Base-by-base conservation (phyloP, 2,888 invertebrate genomes). In the Fragum fragum region DNA sequence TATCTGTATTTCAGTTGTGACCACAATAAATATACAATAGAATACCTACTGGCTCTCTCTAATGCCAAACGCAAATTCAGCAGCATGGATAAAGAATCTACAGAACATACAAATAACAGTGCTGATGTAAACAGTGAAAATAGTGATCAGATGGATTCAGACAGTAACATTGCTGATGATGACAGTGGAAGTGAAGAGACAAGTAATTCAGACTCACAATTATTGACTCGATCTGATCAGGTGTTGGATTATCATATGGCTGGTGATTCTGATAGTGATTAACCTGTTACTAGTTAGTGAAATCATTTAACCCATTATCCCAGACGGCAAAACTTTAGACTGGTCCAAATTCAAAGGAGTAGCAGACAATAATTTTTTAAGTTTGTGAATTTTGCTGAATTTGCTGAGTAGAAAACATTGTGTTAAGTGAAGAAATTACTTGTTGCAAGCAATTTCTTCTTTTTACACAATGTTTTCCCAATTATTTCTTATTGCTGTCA, bases 21-120 rank as follows among this genome's bases (percentile, higher is more conserved):
- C 93, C 97, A 97, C 94, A 98, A 98, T 94, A 97, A 97, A 92
- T 98, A 97, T 93, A 97, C 97, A 0, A 95, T 97, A 85, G 96
- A 96, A 61, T 97, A 97, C 87, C 95, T 98, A 2, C 23, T 93
- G n/a, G 86, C 92, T 5, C 76, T 93, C 73, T 88, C 88, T 3
- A 76, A 89, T n/a, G 74, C 89, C 29, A 93, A 92, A 79, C 82
- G 89, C 76, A 92, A 92, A 71, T 79, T 70, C 52, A 21, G 14
- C 23, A 61, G 52, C 5, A 11, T 29, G 26, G 53, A 29, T n/a
- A 47, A 21, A 21, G 76, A 72, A 42, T 70, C 39, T 32, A 23
- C 14, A 52, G 42, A 75, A 14, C 47, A 47, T 14, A 59, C 29
- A 0, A 61, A 68, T 21, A 36, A 16, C 61, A 63, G 52, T 18